Evolutionary conservation across 1,140 invertebrate species (phyloP), one percentile per base, ranked within the genome.

Genomic region (Thaumetopoea pityocampa): DNA sequence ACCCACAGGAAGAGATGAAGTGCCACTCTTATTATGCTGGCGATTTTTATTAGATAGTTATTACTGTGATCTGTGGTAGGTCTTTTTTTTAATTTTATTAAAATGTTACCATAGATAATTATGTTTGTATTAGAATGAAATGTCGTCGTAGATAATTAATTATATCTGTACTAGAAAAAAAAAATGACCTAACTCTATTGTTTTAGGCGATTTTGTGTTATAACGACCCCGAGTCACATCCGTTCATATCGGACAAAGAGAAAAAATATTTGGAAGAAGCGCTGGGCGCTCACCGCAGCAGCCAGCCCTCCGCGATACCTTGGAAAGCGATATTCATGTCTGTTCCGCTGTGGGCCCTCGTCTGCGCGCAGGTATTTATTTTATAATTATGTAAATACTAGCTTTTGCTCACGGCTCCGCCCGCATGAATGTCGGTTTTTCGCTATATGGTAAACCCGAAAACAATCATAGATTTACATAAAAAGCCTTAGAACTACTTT

Each of bases 171-270:
- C n/a, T n/a, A n/a, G n/a, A n/a, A n/a, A n/a, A n/a, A n/a, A n/a
- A n/a, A n/a, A n/a, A n/a, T n/a, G n/a, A 28, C 5, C 7, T 10
- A 26, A 16, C 26, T 28, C 23, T 38, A 9, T 58, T 24, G 14
- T 51, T 87, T 4, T 90, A 90, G 89, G 63, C 85, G 1, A 35
- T 88, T 1, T 65, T 89, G 0, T 89, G 89, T 42, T 90, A 87
- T 49, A 90, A 89, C 38, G 86, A 87, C 9, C 94, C 94, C 1
- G 80, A 87, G 17, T 74, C 85, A 16, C 92, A 94, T 74, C 91
- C 91, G 0, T 88, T 87, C 23, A 95, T 96, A 28, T 87, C 88
- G 6, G 78, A 89, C 5, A 84, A 86, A 17, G 91, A 95, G 74
- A 86, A 86, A 51, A 78, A 88, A 37, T 90, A 91, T 62, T 86